Conservation (phyloP, 1,140 invertebrate species). For the Drosophila ananassae region DNA sequence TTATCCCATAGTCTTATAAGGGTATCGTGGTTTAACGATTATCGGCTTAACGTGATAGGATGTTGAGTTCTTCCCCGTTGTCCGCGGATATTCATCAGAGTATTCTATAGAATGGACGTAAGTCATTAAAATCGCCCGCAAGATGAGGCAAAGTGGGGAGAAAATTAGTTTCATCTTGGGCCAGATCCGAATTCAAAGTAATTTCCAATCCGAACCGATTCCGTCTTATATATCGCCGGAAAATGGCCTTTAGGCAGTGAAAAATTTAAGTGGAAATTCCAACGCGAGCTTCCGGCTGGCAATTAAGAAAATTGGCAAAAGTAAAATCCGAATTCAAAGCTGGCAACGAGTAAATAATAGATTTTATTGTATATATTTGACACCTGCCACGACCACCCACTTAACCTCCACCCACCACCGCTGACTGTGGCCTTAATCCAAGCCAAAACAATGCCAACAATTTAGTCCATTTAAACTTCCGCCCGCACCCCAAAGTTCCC, state of each 20-base stretch:
- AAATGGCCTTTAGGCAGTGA: not conserved
- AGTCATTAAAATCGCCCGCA: conserved; percentile 25
- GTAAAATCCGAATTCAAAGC: conserved; percentile 23
- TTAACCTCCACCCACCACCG: conserved; percentile 8
- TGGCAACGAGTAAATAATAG: conserved; percentile 59
- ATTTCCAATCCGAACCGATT: conserved; percentile 23
- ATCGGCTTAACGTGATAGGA: too few relatives aligned
- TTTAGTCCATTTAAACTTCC: conserved; percentile 53
- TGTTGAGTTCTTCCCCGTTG: too few relatives aligned
- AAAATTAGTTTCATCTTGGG: conserved; percentile 39
- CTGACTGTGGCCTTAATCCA: conserved; percentile 73
- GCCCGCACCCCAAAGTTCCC: conserved; percentile 33
- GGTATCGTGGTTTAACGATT: too few relatives aligned
- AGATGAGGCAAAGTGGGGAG: conserved; percentile 18
- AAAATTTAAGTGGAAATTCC: conserved; percentile 14
- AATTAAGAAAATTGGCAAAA: conserved; percentile 74
- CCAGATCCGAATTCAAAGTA: conserved; percentile 7
- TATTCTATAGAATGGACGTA: not conserved
- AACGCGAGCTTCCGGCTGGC: conserved; percentile 36
- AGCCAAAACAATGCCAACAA: conserved; percentile 59
- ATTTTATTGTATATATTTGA: conserved; percentile 80
- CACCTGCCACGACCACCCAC: conserved; percentile 43
- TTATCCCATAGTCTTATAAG: too few relatives aligned
- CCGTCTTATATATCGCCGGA: conserved; percentile 29
- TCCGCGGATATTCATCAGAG: too few relatives aligned